A percentile compares a stretch with the other conserved stretches of the same genome.
Conservation (phyloP, 2,797 vertebrate genomes). For the Amblyraja radiata region DNA sequence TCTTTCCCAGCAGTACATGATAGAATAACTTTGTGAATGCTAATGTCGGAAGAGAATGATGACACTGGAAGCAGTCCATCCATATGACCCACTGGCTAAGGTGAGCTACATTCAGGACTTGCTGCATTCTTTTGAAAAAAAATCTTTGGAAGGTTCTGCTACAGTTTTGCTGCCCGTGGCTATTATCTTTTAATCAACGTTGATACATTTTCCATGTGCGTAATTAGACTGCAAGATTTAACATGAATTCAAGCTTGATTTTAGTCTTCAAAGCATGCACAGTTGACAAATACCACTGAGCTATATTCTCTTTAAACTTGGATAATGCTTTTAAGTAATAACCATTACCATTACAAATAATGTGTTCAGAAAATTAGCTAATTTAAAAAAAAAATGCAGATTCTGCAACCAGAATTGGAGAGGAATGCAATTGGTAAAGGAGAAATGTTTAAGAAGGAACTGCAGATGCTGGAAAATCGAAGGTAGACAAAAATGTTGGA, state of each 20-base stretch:
- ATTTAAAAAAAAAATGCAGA: background rate
- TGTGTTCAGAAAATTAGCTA: background rate
- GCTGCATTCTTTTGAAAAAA: background rate
- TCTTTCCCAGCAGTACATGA: background rate
- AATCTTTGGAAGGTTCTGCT: background rate
- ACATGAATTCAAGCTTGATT: slow-evolving; percentile 54
- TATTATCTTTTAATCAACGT: background rate
- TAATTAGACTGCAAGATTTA: slow-evolving; percentile 50
- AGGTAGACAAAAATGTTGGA: no score
- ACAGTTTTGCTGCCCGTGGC: background rate
- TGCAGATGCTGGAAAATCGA: no score
- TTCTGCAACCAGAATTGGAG: background rate
- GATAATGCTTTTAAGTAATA: background rate
- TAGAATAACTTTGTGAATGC: background rate
- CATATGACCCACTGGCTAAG: background rate
- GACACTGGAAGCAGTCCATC: background rate
- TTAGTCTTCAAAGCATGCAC: slow-evolving; percentile 48
- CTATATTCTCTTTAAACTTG: background rate
- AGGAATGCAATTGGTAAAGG: background rate
- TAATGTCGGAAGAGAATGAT: background rate
- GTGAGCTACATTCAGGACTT: background rate
- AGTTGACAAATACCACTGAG: slow-evolving; percentile 28
- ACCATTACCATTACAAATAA: background rate
- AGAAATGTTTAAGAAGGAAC: background rate
- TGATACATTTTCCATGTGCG: background rate